These are phyloP conservation scores for Tragelaphus eurycerus DNA, from an alignment of 2,797 vertebrate species.

Conservation along the genomic window DNA sequence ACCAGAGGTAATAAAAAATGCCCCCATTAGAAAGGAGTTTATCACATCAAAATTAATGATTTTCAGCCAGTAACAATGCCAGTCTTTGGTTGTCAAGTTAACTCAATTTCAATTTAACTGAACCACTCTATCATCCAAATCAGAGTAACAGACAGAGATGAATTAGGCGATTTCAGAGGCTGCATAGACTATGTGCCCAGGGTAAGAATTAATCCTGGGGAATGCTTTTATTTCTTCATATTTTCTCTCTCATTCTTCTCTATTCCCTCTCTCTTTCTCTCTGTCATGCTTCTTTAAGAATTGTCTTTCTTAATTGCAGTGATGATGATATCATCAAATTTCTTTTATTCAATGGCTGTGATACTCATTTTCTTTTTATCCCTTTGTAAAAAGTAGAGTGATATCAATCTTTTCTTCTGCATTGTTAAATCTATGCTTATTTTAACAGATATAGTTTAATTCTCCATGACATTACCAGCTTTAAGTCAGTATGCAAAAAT, in stretches of 20 bases:
- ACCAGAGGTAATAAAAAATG: slow-evolving; percentile 77
- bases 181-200: not conserved
- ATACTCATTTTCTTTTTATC: not conserved
- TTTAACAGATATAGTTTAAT: not conserved
- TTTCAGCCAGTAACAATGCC: slow-evolving; percentile 68
- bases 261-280: not conserved
- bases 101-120: slow-evolving; percentile 77
- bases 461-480: not conserved
- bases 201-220: slow-evolving; percentile 13
- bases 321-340: not conserved
- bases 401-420: not conserved
- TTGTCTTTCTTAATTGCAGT: slow-evolving; percentile 10
- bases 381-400: not conserved
- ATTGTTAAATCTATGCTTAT: not conserved
- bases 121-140: slow-evolving; percentile 72
- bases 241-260: not conserved
- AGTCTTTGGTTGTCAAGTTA: slow-evolving; percentile 69
- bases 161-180: slow-evolving; percentile 58
- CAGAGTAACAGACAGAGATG: slow-evolving; percentile 72
- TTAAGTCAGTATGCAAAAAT: not conserved
- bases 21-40: slow-evolving; percentile 81
- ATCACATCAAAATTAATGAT: slow-evolving; percentile 79
- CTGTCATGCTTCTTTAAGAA: not conserved
- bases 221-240: not conserved
- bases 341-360: not conserved